Evolutionary conservation across 1,140 invertebrate species (phyloP).

Genomic region (Plectus sambesii): DNA sequence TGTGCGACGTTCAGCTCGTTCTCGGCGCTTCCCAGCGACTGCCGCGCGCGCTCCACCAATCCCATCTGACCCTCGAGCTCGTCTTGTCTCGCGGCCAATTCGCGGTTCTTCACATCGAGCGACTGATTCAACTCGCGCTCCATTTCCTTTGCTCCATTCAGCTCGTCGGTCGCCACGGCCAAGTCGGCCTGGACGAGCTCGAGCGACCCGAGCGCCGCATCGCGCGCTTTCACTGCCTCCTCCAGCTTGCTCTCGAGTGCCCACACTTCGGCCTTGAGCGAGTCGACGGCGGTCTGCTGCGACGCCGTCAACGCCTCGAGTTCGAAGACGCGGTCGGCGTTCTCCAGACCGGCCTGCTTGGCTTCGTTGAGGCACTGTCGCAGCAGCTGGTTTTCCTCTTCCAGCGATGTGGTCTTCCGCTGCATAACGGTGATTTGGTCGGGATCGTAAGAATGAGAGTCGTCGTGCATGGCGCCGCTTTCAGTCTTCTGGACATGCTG

Average conservation of each 20-base stretch:
- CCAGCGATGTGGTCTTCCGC: conserved; percentile 2
- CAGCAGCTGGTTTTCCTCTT: conserved; percentile 4
- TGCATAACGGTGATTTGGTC: conserved; percentile 2
- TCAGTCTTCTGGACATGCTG: background rate
- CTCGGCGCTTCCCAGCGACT: too few relatives aligned
- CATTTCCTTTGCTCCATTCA: too few relatives aligned
- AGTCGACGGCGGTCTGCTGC: conserved; percentile 21
- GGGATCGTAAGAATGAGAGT: conserved; percentile 2
- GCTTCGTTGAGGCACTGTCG: conserved; percentile 4
- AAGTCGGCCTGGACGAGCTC: too few relatives aligned
- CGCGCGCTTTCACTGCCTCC: too few relatives aligned
- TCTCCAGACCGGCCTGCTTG: conserved; percentile 1
- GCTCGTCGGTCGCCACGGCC: too few relatives aligned
- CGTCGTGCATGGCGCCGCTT: conserved; percentile 5
- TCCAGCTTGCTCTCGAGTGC: conserved; percentile 21
- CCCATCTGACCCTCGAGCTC: too few relatives aligned
- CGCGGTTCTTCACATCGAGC: too few relatives aligned
- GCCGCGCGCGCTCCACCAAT: too few relatives aligned
- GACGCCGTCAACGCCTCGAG: conserved; percentile 22
- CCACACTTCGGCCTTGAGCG: conserved; percentile 25
- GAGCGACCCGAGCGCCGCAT: too few relatives aligned
- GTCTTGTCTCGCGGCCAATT: too few relatives aligned
- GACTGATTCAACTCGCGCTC: too few relatives aligned
- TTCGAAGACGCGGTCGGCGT: conserved; percentile 10
- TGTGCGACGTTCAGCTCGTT: too few relatives aligned